phyloP scores from a whole-genome alignment of 2,888 invertebrate genomes.

The Lycaena phlaeas region DNA sequence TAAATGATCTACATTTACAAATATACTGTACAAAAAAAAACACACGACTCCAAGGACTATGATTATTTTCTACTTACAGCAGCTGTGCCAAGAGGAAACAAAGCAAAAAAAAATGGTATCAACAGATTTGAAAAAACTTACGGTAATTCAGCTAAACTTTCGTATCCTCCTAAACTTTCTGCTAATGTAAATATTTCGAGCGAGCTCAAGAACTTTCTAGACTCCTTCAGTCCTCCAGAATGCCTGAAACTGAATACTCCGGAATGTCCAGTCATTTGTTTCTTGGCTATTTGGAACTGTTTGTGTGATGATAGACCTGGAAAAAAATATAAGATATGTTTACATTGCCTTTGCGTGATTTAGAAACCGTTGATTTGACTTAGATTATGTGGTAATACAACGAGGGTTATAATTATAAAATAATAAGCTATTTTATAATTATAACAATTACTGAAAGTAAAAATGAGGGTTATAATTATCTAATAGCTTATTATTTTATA shows the following conservation, averaged over 20 bases:
- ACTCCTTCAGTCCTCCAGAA: conserved; percentile 81
- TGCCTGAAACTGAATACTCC: conserved; percentile 94
- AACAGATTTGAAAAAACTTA: conserved; percentile 74
- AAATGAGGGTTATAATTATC: no score
- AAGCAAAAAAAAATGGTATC: background rate
- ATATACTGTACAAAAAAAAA: no score
- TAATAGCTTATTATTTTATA: no score
- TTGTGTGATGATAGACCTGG: conserved; percentile 87
- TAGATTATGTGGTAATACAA: no score
- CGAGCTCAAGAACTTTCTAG: conserved; percentile 80
- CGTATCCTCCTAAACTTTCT: conserved; percentile 96
- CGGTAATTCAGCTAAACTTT: conserved; percentile 96
- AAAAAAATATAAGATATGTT: conserved; percentile 20
- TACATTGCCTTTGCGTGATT: background rate
- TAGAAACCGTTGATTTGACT: no score
- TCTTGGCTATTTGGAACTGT: conserved; percentile 84
- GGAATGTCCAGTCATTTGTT: conserved; percentile 89
- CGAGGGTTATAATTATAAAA: no score
- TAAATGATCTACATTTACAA: no score
- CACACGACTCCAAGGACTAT: no score
- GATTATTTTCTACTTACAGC: no score
- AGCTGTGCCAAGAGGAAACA: background rate
- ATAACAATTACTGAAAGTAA: no score
- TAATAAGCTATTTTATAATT: no score
- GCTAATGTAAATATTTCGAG: conserved; percentile 89